Evolutionary conservation across 2,797 vertebrate genomes (phyloP), one percentile per base, ranked within the genome.

Genomic region (Oryzias dopingdopingensis): DNA sequence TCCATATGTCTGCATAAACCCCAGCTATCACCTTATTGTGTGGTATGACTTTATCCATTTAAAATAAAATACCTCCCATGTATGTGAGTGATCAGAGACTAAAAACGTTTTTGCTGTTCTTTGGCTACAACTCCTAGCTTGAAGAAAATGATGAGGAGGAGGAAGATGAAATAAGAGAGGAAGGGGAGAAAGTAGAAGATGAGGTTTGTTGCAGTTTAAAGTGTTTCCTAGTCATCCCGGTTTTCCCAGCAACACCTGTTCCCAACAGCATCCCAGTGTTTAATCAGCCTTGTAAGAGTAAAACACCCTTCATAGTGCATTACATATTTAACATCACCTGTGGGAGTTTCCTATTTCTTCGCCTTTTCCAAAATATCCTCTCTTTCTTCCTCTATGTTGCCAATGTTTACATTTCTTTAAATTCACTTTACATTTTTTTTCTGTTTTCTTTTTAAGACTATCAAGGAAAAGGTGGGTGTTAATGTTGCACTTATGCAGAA

Each of bases 111-210:
- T 8, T 74, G 42, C 70, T 62, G 37, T 81, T 42, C 81, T 81
- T 82, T 71, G 49, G 64, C 66, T 42, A 61, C 60, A 37, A 62
- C 54, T 67, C 50, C 46, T 68, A 90, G 87, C 79, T 80, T 78
- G 84, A 88, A 65, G 89, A 90, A 60, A 86, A 67, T 79, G 88
- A 88, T 65, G 86, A 75, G 44, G 69, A 81, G 17, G 66, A 80
- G 37, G 80, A 78, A 65, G 62, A 73, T 51, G 76, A 79, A 70
- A 63, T 74, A 54, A 74, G 67, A 56, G 82, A 83, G 54, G 69
- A 81, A 73, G 80, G 68, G 59, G 76, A 83, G 62, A 56, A 78
- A 57, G 49, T 76, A 58, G 80, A 85, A 75, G 59, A 67, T 59
- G 79, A 88, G 90, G 87, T 91, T 89, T 86, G 89, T 89, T 72